Percentiles rank a stretch among this genome's conserved stretches.
Conservation (phyloP, 2,113 vertebrate genomes). For the Pedionomus torquatus region DNA sequence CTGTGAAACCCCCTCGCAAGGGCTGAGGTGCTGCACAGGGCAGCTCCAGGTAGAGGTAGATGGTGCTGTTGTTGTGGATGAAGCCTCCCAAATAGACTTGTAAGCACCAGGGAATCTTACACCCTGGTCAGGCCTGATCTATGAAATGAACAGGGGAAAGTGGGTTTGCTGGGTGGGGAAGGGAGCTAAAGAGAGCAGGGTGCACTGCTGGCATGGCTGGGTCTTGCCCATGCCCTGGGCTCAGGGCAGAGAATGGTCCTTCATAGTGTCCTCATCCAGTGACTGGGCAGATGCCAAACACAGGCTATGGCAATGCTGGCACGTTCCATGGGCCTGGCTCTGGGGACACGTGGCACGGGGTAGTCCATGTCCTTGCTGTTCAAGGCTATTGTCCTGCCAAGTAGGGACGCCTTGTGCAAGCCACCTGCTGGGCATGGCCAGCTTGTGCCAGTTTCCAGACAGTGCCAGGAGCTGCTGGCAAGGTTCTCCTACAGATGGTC, state of each 20-base stretch:
- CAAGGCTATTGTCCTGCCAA: not conserved
- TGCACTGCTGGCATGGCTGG: rapidly evolving
- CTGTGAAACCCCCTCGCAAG: not conserved
- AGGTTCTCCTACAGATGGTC: not conserved
- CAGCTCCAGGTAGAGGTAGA: not conserved
- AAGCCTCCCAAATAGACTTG: not conserved
- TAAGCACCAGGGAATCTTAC: not conserved
- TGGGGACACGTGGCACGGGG: not conserved
- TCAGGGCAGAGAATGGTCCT: not conserved
- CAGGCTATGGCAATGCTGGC: not conserved
- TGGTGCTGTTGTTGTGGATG: rapidly evolving
- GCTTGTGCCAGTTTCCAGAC: not conserved
- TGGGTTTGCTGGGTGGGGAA: not conserved
- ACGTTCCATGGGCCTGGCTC: rapidly evolving
- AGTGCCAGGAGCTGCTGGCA: not conserved
- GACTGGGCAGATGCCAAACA: not conserved
- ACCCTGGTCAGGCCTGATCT: not conserved
- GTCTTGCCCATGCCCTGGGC: not conserved
- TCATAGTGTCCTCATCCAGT: rapidly evolving
- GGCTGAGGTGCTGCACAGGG: not conserved
- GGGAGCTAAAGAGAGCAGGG: not conserved
- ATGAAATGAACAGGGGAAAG: not conserved
- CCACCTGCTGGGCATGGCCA: rapidly evolving
- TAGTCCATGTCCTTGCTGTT: not conserved
- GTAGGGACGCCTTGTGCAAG: not conserved